phyloP scores from a whole-genome alignment of 2,888 invertebrate genomes.

The Acanthosepion lycidas region DNA sequence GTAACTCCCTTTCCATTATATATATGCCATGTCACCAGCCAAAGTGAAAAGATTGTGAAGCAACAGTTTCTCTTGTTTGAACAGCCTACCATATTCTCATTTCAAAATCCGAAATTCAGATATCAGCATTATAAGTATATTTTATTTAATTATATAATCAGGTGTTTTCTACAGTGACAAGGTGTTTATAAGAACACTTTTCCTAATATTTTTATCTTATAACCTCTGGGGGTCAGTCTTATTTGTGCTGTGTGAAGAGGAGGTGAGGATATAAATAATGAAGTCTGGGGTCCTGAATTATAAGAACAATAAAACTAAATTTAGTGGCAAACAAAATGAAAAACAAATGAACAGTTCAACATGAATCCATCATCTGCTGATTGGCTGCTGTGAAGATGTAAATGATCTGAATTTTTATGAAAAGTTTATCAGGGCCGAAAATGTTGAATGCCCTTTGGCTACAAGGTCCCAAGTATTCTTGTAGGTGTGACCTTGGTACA shows the following conservation, averaged over 20 bases:
- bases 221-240: neutral
- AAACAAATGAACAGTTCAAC: neutral
- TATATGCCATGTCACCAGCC: no score
- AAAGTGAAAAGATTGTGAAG: no score
- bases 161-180: neutral
- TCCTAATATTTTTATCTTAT: neutral
- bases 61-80: no score
- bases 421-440: neutral
- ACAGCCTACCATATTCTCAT: no score
- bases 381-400: neutral
- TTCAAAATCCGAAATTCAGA: no score
- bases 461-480: neutral
- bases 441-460: neutral
- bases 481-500: neutral
- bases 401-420: neutral
- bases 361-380: neutral
- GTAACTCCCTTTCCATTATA: no score
- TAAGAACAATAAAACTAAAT: neutral
- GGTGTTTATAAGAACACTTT: neutral
- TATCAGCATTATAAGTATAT: no score
- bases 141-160: no score
- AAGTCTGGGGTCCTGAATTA: neutral
- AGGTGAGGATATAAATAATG: neutral
- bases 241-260: neutral
- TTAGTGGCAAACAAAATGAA: neutral